A percentile compares a stretch with the other conserved stretches of the same genome.
These are phyloP conservation scores for Urechis unicinctus DNA, from an alignment of 2,888 invertebrate species.

Conservation along the genomic window DNA sequence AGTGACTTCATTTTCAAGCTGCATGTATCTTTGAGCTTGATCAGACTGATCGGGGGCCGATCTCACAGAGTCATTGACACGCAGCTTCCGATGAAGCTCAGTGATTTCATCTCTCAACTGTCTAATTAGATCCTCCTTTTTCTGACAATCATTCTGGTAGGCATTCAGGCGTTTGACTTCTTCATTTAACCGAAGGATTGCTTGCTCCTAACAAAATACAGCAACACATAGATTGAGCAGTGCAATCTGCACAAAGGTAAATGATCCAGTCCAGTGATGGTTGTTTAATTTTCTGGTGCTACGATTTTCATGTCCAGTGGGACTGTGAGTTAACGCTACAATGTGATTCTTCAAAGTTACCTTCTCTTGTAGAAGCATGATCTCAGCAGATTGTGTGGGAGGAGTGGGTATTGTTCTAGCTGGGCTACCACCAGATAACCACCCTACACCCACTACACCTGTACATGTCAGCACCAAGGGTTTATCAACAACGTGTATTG, in stretches of 20 bases:
- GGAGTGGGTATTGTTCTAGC: background rate
- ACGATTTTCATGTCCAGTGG: too few relatives aligned
- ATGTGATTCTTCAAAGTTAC: too few relatives aligned
- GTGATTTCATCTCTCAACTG: slow-evolving; percentile 30
- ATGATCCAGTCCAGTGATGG: too few relatives aligned
- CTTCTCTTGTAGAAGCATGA: slow-evolving; percentile 1
- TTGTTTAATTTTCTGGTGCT: too few relatives aligned
- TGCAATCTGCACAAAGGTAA: too few relatives aligned
- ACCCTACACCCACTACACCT: background rate
- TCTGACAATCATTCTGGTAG: slow-evolving; percentile 33
- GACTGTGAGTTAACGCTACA: too few relatives aligned
- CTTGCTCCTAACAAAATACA: slow-evolving; percentile 31
- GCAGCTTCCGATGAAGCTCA: slow-evolving; percentile 21
- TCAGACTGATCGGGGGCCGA: slow-evolving; percentile 26
- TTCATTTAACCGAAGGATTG: slow-evolving; percentile 32
- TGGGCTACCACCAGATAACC: background rate
- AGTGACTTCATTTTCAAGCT: slow-evolving; percentile 39
- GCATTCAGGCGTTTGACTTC: slow-evolving; percentile 32
- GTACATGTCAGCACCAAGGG: background rate
- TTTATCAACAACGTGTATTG: too few relatives aligned
- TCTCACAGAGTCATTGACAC: slow-evolving; percentile 8
- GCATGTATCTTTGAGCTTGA: slow-evolving; percentile 29
- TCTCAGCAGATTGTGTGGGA: background rate
- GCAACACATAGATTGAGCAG: background rate
- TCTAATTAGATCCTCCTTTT: slow-evolving; percentile 38